Conservation (phyloP, 2,888 invertebrate genomes). For the Hemistola chrysoprasaria region DNA sequence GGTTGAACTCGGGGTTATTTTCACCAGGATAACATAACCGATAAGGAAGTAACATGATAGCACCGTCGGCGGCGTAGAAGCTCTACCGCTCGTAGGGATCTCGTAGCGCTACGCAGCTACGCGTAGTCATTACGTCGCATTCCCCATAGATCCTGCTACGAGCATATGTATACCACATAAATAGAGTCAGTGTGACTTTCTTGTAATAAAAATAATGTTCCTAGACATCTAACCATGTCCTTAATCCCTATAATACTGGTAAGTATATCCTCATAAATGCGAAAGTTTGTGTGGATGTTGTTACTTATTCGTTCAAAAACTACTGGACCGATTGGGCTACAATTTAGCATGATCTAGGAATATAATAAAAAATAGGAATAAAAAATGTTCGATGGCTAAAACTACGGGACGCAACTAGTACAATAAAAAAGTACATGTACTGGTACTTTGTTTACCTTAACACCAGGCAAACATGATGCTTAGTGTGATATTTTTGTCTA, state of each 20-base stretch:
- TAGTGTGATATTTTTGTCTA: slow-evolving; percentile 5
- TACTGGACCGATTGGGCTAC: no score
- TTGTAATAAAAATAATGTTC: no score
- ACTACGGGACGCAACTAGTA: not conserved
- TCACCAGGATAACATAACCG: slow-evolving; percentile 38
- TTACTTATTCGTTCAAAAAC: no score
- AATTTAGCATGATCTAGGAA: no score
- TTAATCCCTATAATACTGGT: no score
- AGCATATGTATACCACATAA: no score
- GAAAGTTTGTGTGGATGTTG: no score
- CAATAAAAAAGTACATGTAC: not conserved
- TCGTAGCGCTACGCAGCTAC: slow-evolving; percentile 11
- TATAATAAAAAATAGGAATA: no score
- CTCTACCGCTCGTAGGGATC: not conserved
- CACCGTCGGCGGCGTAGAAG: not conserved
- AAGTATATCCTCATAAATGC: no score
- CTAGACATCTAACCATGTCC: no score
- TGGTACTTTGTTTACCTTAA: slow-evolving; percentile 8
- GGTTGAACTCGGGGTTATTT: slow-evolving; percentile 45
- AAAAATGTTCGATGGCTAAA: not conserved
- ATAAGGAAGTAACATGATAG: slow-evolving; percentile 2
- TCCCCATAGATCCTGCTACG: slow-evolving; percentile 19
- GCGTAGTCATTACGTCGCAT: not conserved
- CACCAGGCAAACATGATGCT: slow-evolving; percentile 8
- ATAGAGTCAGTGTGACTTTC: no score